Evolutionary conservation across 2,797 vertebrate genomes (phyloP).

Genomic region (Aulostomus chinensis): DNA sequence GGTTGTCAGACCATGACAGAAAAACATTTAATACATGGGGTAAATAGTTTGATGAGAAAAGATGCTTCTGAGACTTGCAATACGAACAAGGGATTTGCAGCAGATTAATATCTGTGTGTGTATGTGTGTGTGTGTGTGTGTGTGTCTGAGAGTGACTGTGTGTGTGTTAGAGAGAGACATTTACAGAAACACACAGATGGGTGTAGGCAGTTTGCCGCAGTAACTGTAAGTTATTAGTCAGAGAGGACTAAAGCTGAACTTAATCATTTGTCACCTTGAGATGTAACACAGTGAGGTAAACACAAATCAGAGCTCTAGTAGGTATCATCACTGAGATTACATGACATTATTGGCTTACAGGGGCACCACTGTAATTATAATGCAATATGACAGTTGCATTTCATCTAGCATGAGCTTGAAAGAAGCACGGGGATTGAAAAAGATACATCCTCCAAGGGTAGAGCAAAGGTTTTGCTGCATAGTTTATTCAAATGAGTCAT

Average conservation of each 20-base stretch:
- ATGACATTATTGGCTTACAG: conserved; percentile 38
- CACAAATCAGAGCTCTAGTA: conserved; percentile 27
- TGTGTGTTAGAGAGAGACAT: conserved; percentile 5
- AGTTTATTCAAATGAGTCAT: conserved; percentile 33
- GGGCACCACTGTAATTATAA: conserved; percentile 22
- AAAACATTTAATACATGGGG: conserved; percentile 42
- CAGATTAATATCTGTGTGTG: neutral
- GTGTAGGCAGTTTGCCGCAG: conserved; percentile 51
- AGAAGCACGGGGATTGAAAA: conserved; percentile 2
- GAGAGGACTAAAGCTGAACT: conserved; percentile 46
- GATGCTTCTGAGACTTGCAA: conserved; percentile 40
- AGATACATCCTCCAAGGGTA: conserved; percentile 25
- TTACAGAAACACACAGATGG: conserved; percentile 42
- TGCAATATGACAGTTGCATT: conserved; percentile 26
- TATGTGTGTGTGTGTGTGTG: no score
- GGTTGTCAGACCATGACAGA: conserved; percentile 49
- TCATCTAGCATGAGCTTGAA: conserved; percentile 3
- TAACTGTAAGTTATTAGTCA: conserved; percentile 62
- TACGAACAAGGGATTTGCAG: conserved; percentile 27
- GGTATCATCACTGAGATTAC: conserved; percentile 38
- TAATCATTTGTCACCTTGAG: conserved; percentile 62
- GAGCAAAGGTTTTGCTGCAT: conserved; percentile 14
- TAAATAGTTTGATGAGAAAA: conserved; percentile 32
- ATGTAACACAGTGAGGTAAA: conserved; percentile 45
- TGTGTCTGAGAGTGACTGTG: no score